Evolutionary conservation across 2,888 invertebrate species (phyloP).

Genomic region (Meandrusa payeni): DNA sequence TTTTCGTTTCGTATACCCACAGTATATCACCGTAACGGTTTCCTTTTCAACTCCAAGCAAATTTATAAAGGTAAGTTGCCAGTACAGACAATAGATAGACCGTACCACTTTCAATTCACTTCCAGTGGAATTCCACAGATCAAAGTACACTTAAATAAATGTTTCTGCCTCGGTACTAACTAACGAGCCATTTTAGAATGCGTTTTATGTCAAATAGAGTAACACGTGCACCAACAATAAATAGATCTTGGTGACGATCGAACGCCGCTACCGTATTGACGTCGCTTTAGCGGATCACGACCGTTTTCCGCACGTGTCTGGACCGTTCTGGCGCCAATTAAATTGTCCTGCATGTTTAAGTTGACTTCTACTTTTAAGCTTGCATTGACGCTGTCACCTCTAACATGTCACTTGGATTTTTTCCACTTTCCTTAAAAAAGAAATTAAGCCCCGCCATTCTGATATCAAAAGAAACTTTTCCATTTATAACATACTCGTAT

Average conservation of each 20-base stretch:
- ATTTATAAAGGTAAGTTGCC: slow-evolving; percentile 17
- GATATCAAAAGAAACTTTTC: no score
- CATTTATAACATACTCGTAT: no score
- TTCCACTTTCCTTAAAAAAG: no score
- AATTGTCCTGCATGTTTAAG: no score
- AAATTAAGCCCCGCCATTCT: no score
- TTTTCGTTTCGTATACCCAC: not conserved
- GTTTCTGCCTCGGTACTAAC: slow-evolving; percentile 43
- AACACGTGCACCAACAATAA: slow-evolving; percentile 67
- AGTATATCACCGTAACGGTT: not conserved
- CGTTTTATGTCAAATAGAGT: slow-evolving; percentile 73
- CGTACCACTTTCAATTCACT: slow-evolving; percentile 15
- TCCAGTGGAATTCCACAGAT: slow-evolving; percentile 36
- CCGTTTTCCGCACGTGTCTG: not conserved
- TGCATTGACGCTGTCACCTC: no score
- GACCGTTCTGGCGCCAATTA: no score
- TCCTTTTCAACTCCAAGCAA: slow-evolving; percentile 8
- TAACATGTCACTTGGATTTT: no score
- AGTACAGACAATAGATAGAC: slow-evolving; percentile 18
- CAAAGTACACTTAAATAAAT: slow-evolving; percentile 54
- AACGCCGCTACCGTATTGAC: slow-evolving; percentile 15
- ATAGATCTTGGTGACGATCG: slow-evolving; percentile 58
- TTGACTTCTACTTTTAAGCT: no score
- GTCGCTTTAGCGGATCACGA: slow-evolving; percentile 6
- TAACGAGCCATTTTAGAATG: slow-evolving; percentile 66